A percentile compares a stretch with the other conserved stretches of the same genome.
Evolutionary conservation across 1,140 invertebrate genomes (phyloP).

Genomic region (Trachelipus rathkii): DNA sequence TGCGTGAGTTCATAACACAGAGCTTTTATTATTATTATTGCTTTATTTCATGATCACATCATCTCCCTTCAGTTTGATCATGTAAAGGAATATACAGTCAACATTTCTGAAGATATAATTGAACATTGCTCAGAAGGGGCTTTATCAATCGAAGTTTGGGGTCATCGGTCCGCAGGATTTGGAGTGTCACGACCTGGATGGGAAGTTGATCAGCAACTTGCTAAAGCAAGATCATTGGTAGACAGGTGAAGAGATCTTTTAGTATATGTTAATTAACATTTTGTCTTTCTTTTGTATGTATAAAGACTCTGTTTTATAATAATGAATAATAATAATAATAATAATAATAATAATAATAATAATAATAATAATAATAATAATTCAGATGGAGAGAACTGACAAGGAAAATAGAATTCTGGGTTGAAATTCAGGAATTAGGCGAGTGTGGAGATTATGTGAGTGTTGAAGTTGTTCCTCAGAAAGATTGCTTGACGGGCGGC

Average conservation of each 20-base stretch:
- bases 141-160: conserved; percentile 96
- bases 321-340: no score
- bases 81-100: conserved; percentile 76
- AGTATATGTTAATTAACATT: background rate
- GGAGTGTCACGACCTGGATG: conserved; percentile 60
- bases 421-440: conserved; percentile 59
- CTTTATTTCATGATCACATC: background rate
- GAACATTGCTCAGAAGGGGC: conserved; percentile 95
- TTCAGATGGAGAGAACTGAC: conserved; percentile 90
- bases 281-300: no score
- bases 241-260: conserved; percentile 57
- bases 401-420: conserved; percentile 61
- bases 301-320: no score
- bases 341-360: no score
- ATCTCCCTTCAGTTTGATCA: conserved; percentile 64
- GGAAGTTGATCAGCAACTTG: conserved; percentile 82
- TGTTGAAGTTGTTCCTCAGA: conserved; percentile 71
- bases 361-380: no score
- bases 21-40: no score
- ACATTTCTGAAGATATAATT: conserved; percentile 91
- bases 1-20: no score
- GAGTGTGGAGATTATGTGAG: conserved; percentile 85
- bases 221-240: conserved; percentile 78
- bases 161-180: conserved; percentile 83
- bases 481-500: conserved; percentile 72